phyloP scores from a whole-genome alignment of 2,113 vertebrate genomes.

The Mustela lutreola region DNA sequence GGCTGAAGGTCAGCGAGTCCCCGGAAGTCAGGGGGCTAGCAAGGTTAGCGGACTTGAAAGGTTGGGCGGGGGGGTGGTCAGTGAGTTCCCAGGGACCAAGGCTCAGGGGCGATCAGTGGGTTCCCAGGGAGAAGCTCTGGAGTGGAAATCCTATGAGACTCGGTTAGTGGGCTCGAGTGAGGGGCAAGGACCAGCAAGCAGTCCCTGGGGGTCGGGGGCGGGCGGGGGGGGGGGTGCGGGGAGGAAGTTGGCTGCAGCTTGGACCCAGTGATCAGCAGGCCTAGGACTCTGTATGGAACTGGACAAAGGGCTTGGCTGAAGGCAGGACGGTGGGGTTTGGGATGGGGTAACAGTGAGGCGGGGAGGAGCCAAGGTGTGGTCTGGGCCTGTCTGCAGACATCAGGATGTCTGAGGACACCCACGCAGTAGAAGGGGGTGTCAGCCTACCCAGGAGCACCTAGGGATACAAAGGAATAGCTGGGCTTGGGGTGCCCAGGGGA shows the following conservation, averaged over 20 bases:
- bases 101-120: neutral
- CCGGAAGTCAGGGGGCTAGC: neutral
- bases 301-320: neutral
- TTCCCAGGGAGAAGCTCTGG: neutral
- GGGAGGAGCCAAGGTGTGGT: neutral
- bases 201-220: too few relatives aligned
- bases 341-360: neutral
- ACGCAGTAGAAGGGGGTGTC: neutral
- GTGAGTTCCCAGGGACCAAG: neutral
- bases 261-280: neutral
- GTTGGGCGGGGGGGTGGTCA: neutral
- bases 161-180: neutral
- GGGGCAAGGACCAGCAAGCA: neutral
- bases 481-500: neutral
- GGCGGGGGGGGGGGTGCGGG: accelerated
- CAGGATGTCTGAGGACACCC: neutral
- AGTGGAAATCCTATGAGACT: neutral
- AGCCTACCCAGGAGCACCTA: neutral
- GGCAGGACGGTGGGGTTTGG: neutral
- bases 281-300: neutral
- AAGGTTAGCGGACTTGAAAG: neutral
- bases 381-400: neutral
- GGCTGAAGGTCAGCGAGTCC: constrained; percentile 75
- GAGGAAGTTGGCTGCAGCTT: neutral
- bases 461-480: neutral